These are phyloP conservation scores for Phataginus tricuspis DNA, from an alignment of 2,797 vertebrate species.

Conservation along the genomic window DNA sequence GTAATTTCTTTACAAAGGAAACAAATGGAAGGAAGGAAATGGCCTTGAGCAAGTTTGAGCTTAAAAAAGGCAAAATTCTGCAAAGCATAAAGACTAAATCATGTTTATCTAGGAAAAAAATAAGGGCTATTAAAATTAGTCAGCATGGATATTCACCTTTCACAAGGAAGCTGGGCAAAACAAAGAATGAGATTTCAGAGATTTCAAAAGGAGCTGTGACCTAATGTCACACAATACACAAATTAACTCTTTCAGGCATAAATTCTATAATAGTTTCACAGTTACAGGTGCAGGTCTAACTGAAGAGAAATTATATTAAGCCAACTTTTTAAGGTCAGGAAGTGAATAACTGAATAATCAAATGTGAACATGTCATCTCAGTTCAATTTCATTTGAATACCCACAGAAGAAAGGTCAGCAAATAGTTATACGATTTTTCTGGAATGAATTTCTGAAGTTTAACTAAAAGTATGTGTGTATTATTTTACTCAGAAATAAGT, in stretches of 20 bases:
- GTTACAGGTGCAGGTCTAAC: neutral
- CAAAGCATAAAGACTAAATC: neutral
- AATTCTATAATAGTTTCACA: slow-evolving; percentile 36
- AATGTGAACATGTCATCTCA: neutral
- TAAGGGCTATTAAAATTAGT: slow-evolving; percentile 1
- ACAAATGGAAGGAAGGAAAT: slow-evolving; percentile 43
- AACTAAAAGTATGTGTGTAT: slow-evolving; percentile 6
- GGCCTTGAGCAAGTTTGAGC: neutral
- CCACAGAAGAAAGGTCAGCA: neutral
- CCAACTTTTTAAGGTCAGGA: neutral
- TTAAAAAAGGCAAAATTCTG: slow-evolving; percentile 41
- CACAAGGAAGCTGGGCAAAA: slow-evolving; percentile 34
- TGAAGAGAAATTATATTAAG: slow-evolving; percentile 39
- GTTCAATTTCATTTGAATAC: slow-evolving; percentile 3
- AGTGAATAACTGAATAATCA: neutral
- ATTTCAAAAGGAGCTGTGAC: neutral
- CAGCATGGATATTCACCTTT: neutral
- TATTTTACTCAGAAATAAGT: slow-evolving; percentile 44
- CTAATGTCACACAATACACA: neutral
- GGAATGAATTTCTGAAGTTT: neutral
- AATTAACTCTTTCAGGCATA: slow-evolving; percentile 11
- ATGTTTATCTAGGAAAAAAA: neutral
- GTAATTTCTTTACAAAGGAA: slow-evolving; percentile 47
- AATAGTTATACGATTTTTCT: slow-evolving; percentile 41
- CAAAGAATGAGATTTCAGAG: neutral